A percentile compares a stretch with the other conserved stretches of the same genome.
phyloP scores from a whole-genome alignment of 2,797 vertebrate species.

The Pseudocheirus occidentalis region DNA sequence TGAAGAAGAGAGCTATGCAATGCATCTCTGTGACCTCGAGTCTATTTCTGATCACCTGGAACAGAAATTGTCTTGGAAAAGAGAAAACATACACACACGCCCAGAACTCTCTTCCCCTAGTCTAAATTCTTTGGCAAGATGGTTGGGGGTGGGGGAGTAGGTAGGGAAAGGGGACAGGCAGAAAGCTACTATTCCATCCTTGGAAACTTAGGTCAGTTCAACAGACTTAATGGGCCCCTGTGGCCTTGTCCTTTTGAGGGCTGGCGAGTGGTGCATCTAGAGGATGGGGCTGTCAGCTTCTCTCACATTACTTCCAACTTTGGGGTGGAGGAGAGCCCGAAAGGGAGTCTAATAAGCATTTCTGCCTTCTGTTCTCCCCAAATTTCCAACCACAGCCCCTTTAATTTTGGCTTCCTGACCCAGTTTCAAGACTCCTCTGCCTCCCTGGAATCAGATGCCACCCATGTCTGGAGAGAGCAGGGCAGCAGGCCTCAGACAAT shows the following conservation, averaged over 20 bases:
- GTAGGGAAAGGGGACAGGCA: neutral
- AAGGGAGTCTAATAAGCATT: neutral
- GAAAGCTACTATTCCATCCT: neutral
- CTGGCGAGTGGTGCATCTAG: neutral
- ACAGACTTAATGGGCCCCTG: neutral
- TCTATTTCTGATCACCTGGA: conserved; percentile 34
- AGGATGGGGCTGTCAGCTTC: no score
- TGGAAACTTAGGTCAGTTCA: neutral
- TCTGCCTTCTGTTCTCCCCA: neutral
- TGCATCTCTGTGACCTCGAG: neutral
- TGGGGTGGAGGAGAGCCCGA: neutral
- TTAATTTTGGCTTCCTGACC: neutral
- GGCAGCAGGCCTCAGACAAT: neutral
- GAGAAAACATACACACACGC: neutral
- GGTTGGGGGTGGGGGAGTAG: neutral
- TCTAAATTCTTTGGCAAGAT: conserved; percentile 17
- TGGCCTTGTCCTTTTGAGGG: neutral
- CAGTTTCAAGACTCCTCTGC: neutral
- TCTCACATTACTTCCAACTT: neutral
- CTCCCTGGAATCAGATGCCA: neutral
- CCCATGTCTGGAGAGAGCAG: neutral
- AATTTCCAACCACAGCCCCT: neutral
- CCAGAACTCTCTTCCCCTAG: neutral
- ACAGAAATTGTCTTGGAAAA: neutral
- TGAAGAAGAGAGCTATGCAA: neutral